A percentile compares a stretch with the other conserved stretches of the same genome.
Conservation (phyloP, 2,888 invertebrate genomes). For the Pterostichus niger region DNA sequence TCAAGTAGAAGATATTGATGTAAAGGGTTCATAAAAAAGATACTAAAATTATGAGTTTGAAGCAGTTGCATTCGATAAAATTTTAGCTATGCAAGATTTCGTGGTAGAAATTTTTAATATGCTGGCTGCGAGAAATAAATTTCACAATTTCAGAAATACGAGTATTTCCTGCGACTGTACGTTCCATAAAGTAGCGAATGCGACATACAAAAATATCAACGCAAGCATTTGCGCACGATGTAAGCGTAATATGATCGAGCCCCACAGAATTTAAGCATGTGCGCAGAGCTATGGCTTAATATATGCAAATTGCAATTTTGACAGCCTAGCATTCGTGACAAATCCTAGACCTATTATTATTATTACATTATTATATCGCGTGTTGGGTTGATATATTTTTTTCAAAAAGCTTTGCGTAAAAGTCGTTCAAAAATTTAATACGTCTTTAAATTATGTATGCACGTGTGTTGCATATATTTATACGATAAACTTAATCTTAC, state of each 20-base stretch:
- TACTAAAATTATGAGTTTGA: no score
- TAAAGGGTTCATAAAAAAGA: no score
- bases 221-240: conserved; percentile 12
- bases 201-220: conserved; percentile 12
- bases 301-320: conserved; percentile 62
- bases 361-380: conserved; percentile 60
- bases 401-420: conserved; percentile 38
- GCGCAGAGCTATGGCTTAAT: conserved; percentile 53
- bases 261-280: conserved; percentile 37
- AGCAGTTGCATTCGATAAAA: neutral
- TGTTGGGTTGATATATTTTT: conserved; percentile 54
- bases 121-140: conserved; percentile 28
- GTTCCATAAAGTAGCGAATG: conserved; percentile 25
- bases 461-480: conserved; percentile 59
- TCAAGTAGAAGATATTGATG: no score
- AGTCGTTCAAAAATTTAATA: conserved; percentile 60
- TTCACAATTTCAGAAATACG: conserved; percentile 24
- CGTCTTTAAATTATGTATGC: conserved; percentile 60
- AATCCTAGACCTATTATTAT: conserved; percentile 59
- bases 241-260: conserved; percentile 29
- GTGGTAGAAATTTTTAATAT: conserved; percentile 18
- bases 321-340: conserved; percentile 59
- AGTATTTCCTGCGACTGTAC: conserved; percentile 13
- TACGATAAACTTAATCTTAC: conserved; percentile 50
- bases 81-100: conserved; percentile 16